phyloP scores from a whole-genome alignment of 2,797 vertebrate species.

The Potorous gilbertii region DNA sequence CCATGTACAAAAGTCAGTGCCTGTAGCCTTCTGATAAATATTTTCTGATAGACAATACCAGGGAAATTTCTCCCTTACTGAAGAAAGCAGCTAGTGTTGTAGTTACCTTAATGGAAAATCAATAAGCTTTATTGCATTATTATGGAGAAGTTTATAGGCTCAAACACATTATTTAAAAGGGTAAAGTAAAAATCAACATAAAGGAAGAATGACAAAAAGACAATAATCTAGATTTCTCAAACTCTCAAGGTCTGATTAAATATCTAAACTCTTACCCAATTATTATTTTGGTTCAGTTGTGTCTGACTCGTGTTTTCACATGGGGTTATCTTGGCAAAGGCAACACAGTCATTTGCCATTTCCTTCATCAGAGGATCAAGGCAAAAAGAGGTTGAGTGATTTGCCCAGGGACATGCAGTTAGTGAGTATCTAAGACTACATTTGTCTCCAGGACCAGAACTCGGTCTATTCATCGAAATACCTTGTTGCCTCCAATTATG shows the following conservation, averaged over 20 bases:
- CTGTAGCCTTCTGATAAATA: conserved; percentile 24
- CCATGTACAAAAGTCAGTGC: neutral
- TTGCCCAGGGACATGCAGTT: neutral
- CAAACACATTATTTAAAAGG: conserved; percentile 27
- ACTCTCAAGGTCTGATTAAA: neutral
- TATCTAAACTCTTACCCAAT: conserved; percentile 28
- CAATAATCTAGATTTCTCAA: neutral
- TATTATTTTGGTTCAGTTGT: neutral
- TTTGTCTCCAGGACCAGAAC: neutral
- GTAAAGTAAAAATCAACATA: conserved; percentile 35
- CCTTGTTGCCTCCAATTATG: neutral
- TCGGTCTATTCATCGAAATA: neutral
- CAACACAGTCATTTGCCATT: neutral
- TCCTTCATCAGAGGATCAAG: neutral
- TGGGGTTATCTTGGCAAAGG: neutral
- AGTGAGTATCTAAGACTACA: neutral
- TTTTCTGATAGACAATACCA: neutral
- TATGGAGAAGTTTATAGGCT: conserved; percentile 3
- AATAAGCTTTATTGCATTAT: neutral
- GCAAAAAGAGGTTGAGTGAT: neutral
- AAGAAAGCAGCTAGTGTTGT: neutral
- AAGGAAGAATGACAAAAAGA: conserved; percentile 37
- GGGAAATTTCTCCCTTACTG: neutral
- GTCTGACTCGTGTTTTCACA: neutral
- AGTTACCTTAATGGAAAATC: conserved; percentile 50